Base-by-base conservation (phyloP, 2,888 invertebrate species). In the Crocallis elinguaria region DNA sequence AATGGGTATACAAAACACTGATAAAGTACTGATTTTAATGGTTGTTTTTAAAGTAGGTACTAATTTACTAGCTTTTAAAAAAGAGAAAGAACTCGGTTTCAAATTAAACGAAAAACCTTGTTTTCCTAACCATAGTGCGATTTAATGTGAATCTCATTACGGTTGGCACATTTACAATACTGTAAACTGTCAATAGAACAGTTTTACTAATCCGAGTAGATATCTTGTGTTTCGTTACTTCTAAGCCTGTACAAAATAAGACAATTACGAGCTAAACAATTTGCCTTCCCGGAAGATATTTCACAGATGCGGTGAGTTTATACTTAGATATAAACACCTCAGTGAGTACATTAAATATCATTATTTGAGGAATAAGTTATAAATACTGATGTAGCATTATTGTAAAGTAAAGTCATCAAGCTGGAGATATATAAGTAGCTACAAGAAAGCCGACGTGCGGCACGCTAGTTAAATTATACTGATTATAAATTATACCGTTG, bases 271-370 rank as follows among this genome's bases (percentile, higher is more conserved):
- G 79, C 80, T 84, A 82, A 77, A 77, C 71, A 73, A 75, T 78
- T 78, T 79, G 79, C 82, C 83, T 84, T 82, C 75, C 74, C 69
- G 66, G 73, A 78, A 77, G 73, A 73, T 71, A 69, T 70, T 73
- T 71, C 74, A 72, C 67, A 75, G 69, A 67, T 49, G 77, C 73
- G 66, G 67, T 55, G 35, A 53, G 32, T 38, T 57, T 45, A 41
- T 39, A 43, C 32, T 42, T 36, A 33, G 25, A 54, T 48, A 45
- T 57, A 50, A 56, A 48, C 38, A 39, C 16, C 25, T 37, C 32
- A 39, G 46, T 29, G 19, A 29, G 37, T 36, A 53, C 42, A 37
- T 54, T 53, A 58, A n/a, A 58, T 60, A 64, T 64, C 62, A 64
- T 58, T 64, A 58, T 55, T 58, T 56, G 51, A 60, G 17, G 52